These are phyloP conservation scores for Meteorus colon DNA, from an alignment of 2,888 invertebrate species.

Conservation along the genomic window DNA sequence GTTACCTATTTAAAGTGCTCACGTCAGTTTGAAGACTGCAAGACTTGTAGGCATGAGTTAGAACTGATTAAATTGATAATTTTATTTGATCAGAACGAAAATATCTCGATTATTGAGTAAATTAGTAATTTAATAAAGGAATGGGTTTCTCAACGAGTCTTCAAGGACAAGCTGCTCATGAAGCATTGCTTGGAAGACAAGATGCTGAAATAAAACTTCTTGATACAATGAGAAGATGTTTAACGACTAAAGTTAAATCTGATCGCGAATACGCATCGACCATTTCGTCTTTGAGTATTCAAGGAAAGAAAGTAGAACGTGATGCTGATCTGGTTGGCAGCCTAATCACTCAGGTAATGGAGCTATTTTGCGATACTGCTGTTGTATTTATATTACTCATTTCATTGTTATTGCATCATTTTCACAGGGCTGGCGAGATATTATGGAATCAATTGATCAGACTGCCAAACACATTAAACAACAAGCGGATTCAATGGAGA, in stretches of 20 bases:
- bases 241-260: conserved; percentile 90
- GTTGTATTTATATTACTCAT: background rate
- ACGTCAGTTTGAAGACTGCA: conserved; percentile 52
- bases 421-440: conserved; percentile 83
- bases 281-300: conserved; percentile 85
- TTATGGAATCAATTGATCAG: conserved; percentile 92
- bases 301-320: conserved; percentile 89
- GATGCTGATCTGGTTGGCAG: conserved; percentile 82
- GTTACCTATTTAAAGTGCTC: conserved; percentile 56
- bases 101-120: background rate
- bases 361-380: background rate
- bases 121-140: conserved; percentile 37
- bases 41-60: conserved; percentile 50
- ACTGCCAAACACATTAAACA: conserved; percentile 87
- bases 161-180: conserved; percentile 92
- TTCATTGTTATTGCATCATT: conserved; percentile 28
- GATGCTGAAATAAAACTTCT: conserved; percentile 94
- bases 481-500: conserved; percentile 90
- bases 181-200: conserved; percentile 91
- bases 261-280: conserved; percentile 93
- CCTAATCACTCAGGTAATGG: conserved; percentile 70
- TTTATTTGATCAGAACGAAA: conserved; percentile 12
- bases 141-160: conserved; percentile 93
- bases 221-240: conserved; percentile 92
- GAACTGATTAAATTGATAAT: conserved; percentile 38